Percentiles rank a stretch among this genome's conserved stretches.
These are phyloP conservation scores for Clarias macrocephalus DNA, from an alignment of 2,113 vertebrate genomes.

Conservation along the genomic window DNA sequence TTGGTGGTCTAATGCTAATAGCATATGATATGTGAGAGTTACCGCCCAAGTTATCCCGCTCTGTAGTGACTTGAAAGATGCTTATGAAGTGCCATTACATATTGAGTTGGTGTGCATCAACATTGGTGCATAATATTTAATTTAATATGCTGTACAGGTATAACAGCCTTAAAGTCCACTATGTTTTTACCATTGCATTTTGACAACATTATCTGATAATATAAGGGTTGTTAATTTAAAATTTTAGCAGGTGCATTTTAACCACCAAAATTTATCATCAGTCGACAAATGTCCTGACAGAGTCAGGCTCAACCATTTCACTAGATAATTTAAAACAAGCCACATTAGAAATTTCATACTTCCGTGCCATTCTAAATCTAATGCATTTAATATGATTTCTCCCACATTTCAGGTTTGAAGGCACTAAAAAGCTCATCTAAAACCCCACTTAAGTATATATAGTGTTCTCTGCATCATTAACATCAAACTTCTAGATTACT, in stretches of 20 bases:
- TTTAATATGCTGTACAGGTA: slow-evolving; percentile 17
- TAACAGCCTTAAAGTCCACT: background rate
- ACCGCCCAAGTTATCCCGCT: slow-evolving; percentile 45
- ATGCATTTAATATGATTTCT: background rate
- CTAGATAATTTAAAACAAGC: background rate
- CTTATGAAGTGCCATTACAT: slow-evolving; percentile 40
- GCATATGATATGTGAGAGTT: slow-evolving; percentile 45
- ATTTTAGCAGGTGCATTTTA: background rate
- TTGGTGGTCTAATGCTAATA: slow-evolving; percentile 57
- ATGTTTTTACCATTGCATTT: background rate
- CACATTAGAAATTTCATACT: background rate
- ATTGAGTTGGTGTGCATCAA: slow-evolving; percentile 37
- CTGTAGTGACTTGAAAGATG: slow-evolving; percentile 30
- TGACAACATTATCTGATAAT: background rate
- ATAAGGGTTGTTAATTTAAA: background rate
- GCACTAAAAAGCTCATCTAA: background rate
- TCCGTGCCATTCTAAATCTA: background rate
- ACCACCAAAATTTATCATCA: background rate
- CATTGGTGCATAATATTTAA: background rate
- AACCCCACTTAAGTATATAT: background rate
- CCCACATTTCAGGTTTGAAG: background rate
- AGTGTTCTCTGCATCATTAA: background rate
- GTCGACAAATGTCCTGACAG: background rate
- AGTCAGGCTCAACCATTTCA: background rate
- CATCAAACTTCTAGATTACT: background rate